Conservation (phyloP, 2,888 invertebrate species). For the Hoplodrina ambigua region DNA sequence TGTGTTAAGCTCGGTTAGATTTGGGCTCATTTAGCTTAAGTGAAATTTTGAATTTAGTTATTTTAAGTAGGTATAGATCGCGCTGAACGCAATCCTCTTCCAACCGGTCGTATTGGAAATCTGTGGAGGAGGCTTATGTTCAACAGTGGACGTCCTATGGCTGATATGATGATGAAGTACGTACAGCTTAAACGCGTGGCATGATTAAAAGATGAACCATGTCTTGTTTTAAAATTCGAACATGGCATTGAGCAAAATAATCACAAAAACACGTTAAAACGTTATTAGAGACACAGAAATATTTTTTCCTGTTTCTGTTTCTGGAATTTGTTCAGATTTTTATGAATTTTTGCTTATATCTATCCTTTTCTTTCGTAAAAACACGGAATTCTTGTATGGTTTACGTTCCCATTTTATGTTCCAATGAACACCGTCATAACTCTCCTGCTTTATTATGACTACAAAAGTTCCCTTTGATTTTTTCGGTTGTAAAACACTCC, state of each 20-base stretch:
- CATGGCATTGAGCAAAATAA: not conserved
- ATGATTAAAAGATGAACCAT: not conserved
- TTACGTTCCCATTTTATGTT: constrained; percentile 35
- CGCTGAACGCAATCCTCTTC: too few species aligned
- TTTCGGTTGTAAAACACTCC: constrained; percentile 48
- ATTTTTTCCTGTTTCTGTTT: not conserved
- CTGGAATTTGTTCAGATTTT: not conserved
- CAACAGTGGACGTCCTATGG: too few species aligned
- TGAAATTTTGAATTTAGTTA: not conserved
- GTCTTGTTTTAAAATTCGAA: not conserved
- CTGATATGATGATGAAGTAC: too few species aligned
- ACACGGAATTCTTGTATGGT: constrained; percentile 21
- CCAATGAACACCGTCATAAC: constrained; percentile 30
- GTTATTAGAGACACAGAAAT: not conserved
- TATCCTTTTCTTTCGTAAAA: constrained; percentile 14
- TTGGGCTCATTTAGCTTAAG: not conserved
- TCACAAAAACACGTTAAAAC: not conserved
- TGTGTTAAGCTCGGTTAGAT: constrained; percentile 12
- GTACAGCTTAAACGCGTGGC: too few species aligned
- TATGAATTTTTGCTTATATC: not conserved
- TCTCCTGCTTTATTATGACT: constrained; percentile 11
- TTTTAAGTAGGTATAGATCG: not conserved
- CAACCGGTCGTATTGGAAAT: too few species aligned
- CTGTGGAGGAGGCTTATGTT: too few species aligned
- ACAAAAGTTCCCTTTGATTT: constrained; percentile 34